Evolutionary conservation across 2,113 vertebrate species (phyloP).

Genomic region (Scortum barcoo): DNA sequence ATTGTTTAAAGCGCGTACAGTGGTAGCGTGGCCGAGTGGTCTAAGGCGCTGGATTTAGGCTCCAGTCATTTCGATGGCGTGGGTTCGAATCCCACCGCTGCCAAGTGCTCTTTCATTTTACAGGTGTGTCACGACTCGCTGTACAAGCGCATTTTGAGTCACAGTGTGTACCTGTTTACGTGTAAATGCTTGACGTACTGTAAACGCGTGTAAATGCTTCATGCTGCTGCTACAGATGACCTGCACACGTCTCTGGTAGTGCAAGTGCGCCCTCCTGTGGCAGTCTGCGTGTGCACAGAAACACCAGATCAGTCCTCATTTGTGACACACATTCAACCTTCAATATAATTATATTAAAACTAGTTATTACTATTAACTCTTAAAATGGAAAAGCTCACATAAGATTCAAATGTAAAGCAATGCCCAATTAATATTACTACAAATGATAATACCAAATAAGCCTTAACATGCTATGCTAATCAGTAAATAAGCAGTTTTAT

Average conservation of each 20-base stretch:
- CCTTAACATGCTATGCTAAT: too few relatives aligned
- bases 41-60: slow-evolving; percentile 82
- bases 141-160: fast-evolving
- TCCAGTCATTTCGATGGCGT: slow-evolving; percentile 81
- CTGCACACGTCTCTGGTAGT: background rate
- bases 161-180: fast-evolving
- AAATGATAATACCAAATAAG: too few relatives aligned
- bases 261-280: slow-evolving; percentile 47
- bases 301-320: background rate
- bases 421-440: too few relatives aligned
- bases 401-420: too few relatives aligned
- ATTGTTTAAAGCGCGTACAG: background rate
- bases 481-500: too few relatives aligned
- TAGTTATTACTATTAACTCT: too few relatives aligned
- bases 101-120: background rate
- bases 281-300: background rate
- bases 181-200: too few relatives aligned
- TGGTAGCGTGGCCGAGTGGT: slow-evolving; percentile 79
- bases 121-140: fast-evolving
- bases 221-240: fast-evolving
- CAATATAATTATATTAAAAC: too few relatives aligned
- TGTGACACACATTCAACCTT: too few relatives aligned
- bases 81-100: slow-evolving; percentile 81
- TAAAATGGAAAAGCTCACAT: too few relatives aligned
- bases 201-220: fast-evolving